These are phyloP conservation scores for Tachuris rubrigastra DNA, from an alignment of 2,113 vertebrate species.

Conservation along the genomic window DNA sequence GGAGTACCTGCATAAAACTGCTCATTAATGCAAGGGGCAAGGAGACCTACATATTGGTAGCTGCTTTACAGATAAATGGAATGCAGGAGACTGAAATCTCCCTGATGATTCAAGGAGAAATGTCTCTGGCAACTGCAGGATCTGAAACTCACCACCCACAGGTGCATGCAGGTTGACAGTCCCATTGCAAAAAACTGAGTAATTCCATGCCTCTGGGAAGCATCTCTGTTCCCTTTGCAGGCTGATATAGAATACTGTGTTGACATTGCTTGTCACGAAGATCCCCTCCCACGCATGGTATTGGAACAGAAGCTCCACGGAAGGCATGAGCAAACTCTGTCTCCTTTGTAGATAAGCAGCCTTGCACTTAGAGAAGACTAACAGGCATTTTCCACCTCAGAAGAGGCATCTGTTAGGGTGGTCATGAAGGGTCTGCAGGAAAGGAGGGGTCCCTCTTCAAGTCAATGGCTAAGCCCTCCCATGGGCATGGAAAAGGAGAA, in stretches of 20 bases:
- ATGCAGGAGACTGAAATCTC: no score
- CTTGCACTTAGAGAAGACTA: neutral
- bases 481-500: neutral
- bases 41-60: neutral
- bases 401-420: neutral
- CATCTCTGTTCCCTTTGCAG: neutral
- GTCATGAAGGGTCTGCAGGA: accelerated
- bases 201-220: neutral
- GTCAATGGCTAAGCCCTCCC: neutral
- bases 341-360: neutral
- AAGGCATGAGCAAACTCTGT: accelerated
- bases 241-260: neutral
- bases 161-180: neutral
- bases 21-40: accelerated
- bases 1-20: neutral
- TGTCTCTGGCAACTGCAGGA: neutral
- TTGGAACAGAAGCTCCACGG: neutral
- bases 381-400: neutral
- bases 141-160: neutral
- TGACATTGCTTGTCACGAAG: neutral
- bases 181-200: neutral
- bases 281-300: accelerated
- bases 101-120: neutral
- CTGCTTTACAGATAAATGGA: neutral
- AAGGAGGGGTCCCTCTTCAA: neutral